Percentiles rank a stretch among this genome's conserved stretches.
Conservation (phyloP, 2,888 invertebrate genomes). For the Leptura quadrifasciata region DNA sequence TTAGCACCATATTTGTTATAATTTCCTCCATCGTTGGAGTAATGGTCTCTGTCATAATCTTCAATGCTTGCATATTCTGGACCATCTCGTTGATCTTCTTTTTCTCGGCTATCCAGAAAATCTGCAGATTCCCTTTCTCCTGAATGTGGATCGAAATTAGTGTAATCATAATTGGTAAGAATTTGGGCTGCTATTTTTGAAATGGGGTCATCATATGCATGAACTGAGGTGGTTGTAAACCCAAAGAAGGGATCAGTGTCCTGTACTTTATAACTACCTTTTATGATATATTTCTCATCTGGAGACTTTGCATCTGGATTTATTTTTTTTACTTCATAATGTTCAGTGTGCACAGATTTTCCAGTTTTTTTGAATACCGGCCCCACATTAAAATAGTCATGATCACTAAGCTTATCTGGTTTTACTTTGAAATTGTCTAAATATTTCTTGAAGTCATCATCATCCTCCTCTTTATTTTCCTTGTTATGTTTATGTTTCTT, state of each 20-base stretch:
- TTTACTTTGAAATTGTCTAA: constrained; percentile 15
- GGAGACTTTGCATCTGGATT: constrained; percentile 44
- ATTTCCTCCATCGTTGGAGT: neutral
- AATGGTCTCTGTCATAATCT: neutral
- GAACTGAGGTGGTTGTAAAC: constrained; percentile 48
- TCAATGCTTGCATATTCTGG: neutral
- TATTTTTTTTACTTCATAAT: constrained; percentile 47
- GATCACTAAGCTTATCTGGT: constrained; percentile 28
- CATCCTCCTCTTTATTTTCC: constrained; percentile 16
- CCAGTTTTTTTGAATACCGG: constrained; percentile 40
- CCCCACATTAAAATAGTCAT: constrained; percentile 42
- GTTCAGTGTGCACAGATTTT: constrained; percentile 55
- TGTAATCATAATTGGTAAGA: constrained; percentile 44
- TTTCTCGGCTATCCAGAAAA: neutral
- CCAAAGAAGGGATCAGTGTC: constrained; percentile 53
- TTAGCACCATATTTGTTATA: neutral
- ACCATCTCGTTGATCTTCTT: neutral
- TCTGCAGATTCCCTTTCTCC: neutral
- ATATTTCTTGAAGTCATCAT: constrained; percentile 15
- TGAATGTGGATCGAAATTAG: constrained; percentile 14
- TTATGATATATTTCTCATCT: constrained; percentile 39
- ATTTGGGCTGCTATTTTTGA: constrained; percentile 51
- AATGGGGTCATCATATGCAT: constrained; percentile 50
- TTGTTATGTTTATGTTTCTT: constrained; percentile 59
- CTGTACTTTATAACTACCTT: constrained; percentile 53